Evolutionary conservation across 2,888 invertebrate species (phyloP), one percentile per base, ranked within the genome.

Genomic region (Ochropleura leucogaster): DNA sequence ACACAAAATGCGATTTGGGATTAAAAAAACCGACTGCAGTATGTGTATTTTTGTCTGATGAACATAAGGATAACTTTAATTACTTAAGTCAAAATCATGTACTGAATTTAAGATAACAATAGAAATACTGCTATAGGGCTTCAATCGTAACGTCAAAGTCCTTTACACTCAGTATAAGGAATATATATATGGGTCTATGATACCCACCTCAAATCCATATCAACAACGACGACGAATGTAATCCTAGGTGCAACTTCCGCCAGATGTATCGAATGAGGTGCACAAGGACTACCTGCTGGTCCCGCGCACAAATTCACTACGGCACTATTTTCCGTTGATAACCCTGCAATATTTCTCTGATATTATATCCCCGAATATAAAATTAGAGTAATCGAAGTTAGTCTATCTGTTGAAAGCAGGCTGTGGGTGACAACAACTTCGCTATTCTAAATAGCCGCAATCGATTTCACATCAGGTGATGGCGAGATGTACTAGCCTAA

Each of bases 291-390:
- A 40, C 89, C 87, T 0, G 89, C 76, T 0, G 92, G 79, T 0
- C 94, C 95, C n/a, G 92, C 94, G 77, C 95, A 94, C 30, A 95
- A 80, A 65, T 95, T 90, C 66, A 96, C 93, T 77, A 96, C 92
- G 2, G 94, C 96, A 78, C 96, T 96, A 83, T 96, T 96, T 80
- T 96, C 94, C 46, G 90, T 88, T 14, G 96, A 96, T 70, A 96
- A 80, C 96, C 96, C 96, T 96, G 65, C 51, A 79, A 62, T 0
- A 67, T 59, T 30, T 47, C 0, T 40, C 14, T 42, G 0, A 44
- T 47, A 60, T 46, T 64, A 20, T 3, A 30, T 20, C 12, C 12
- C 57, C 60, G 55, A 59, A 47, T n/a, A 57, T 20, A 51, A 46
- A 30, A 53, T n/a, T 46, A 18, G 18, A 14, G 20, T 49, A 18